A percentile compares a stretch with the other conserved stretches of the same genome.
Evolutionary conservation across 2,888 invertebrate species (phyloP).

Genomic region (Ormyrus rosae): DNA sequence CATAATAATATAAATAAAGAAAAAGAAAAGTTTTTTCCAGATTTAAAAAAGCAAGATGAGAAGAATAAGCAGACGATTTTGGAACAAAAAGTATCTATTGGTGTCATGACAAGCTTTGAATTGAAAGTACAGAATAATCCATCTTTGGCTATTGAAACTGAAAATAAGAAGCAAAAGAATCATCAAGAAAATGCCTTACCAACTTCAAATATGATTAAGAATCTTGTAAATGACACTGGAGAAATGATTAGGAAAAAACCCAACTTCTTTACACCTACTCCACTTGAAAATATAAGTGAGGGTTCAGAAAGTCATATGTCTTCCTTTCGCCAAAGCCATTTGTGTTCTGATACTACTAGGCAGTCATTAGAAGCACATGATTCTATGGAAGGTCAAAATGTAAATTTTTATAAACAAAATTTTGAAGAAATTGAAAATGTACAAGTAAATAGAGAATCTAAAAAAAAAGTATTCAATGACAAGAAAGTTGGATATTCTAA

Average conservation of each 20-base stretch:
- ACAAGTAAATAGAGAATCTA: conserved; percentile 16
- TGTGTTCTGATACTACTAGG: conserved; percentile 59
- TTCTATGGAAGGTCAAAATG: conserved; percentile 30
- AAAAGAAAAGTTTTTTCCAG: conserved; percentile 52
- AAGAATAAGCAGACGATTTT: conserved; percentile 69
- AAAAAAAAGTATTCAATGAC: conserved; percentile 20
- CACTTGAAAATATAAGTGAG: conserved; percentile 72
- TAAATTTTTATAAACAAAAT: conserved; percentile 31
- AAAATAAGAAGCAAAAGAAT: conserved; percentile 52
- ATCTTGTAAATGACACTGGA: conserved; percentile 54
- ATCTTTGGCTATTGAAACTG: conserved; percentile 61
- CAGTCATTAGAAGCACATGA: conserved; percentile 45
- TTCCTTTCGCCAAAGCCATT: conserved; percentile 68
- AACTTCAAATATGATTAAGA: conserved; percentile 53
- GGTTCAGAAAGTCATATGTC: conserved; percentile 72
- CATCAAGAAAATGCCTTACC: conserved; percentile 50
- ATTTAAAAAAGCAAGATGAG: conserved; percentile 58
- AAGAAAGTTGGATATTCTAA: background rate
- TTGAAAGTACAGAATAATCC: conserved; percentile 75
- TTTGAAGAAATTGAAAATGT: conserved; percentile 17
- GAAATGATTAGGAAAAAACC: conserved; percentile 60
- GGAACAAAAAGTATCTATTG: conserved; percentile 81
- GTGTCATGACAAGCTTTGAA: conserved; percentile 85
- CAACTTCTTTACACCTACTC: conserved; percentile 63
- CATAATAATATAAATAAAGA: conserved; percentile 58